A percentile compares a stretch with the other conserved stretches of the same genome.
phyloP scores from a whole-genome alignment of 1,140 invertebrate species.

The Sycophaga agraensis region DNA sequence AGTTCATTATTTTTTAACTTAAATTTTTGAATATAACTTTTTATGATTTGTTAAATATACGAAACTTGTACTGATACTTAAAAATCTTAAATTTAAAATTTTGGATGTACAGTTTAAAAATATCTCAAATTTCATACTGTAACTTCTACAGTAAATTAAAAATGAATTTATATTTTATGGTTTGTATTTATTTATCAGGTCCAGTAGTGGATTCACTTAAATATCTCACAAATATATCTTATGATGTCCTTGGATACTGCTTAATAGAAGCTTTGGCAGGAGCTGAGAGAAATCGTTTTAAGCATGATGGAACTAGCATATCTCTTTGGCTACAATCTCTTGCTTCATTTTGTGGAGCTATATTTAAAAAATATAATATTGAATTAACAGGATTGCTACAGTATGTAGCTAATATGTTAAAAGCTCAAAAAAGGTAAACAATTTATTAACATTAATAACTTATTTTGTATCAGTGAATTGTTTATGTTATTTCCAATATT shows the following conservation, averaged over 20 bases:
- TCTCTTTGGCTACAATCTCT: constrained; percentile 93
- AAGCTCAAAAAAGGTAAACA: constrained; percentile 88
- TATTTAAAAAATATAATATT: constrained; percentile 97
- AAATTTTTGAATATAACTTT: neutral
- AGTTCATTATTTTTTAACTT: no score
- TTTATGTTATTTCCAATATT: no score
- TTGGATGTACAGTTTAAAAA: no score
- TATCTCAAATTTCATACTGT: no score
- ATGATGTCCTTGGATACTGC: constrained; percentile 95
- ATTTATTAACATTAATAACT: no score
- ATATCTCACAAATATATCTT: constrained; percentile 92
- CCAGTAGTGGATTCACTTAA: constrained; percentile 98
- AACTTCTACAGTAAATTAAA: neutral
- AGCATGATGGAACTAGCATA: constrained; percentile 91
- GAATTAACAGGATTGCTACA: constrained; percentile 94
- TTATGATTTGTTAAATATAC: neutral
- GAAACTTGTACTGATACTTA: no score
- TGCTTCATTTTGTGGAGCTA: constrained; percentile 90
- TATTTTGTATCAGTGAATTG: no score
- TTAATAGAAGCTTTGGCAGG: constrained; percentile 87
- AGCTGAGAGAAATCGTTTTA: constrained; percentile 74
- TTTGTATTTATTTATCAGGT: constrained; percentile 41
- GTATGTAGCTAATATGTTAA: constrained; percentile 96
- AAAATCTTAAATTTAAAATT: no score
- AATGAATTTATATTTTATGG: constrained; percentile 5